Base-by-base conservation (phyloP, 2,797 vertebrate genomes). In the Ctenopoma multispine region DNA sequence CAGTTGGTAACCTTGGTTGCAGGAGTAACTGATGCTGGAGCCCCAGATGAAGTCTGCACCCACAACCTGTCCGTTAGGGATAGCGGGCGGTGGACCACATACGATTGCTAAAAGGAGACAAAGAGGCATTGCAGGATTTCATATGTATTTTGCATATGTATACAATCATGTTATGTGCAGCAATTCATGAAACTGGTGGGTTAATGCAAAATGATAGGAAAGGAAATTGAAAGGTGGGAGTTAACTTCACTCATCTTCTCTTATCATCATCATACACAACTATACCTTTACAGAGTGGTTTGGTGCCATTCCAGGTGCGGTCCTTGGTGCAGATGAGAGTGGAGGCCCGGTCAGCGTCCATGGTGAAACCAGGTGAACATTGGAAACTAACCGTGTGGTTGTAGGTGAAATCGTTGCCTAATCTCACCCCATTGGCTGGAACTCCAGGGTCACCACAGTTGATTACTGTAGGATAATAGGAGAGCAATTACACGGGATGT, bases 1-100 rank as follows among this genome's bases (percentile, higher is more conserved):
- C n/a, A 99, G 96, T 92, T 99, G 98, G 85, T 98, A 99, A 3
- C 98, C 98, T 83, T 99, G 97, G 67, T 97, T 94, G 80, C 98
- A 99, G 75, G 95, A 88, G 1, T 98, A 99, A 77, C 96, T 98
- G 77, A 98, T 90, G 1, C 97, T 99, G 4, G 96, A 95, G 54
- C 98, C 98, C 98, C 98, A 99, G 79, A 83, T 94, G 90, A 98
- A 97, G 72, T 98, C 97, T 0, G 96, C 94, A 7, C 98, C 97
- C 51, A 99, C 94, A 13, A 97, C 95, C 55, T 97, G 97, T 55
- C 97, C 98, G 0, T 99, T 99, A 29, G 97, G 96, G 72, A 99
- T 91, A 74, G 81, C 81, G 55, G 96, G 96, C 0, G 98, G 97
- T 1, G 94, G 59, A 20, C 93, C 93, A 59, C 98, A 99, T 50